Conservation (phyloP, 2,888 invertebrate genomes). For the Thelaira solivaga region DNA sequence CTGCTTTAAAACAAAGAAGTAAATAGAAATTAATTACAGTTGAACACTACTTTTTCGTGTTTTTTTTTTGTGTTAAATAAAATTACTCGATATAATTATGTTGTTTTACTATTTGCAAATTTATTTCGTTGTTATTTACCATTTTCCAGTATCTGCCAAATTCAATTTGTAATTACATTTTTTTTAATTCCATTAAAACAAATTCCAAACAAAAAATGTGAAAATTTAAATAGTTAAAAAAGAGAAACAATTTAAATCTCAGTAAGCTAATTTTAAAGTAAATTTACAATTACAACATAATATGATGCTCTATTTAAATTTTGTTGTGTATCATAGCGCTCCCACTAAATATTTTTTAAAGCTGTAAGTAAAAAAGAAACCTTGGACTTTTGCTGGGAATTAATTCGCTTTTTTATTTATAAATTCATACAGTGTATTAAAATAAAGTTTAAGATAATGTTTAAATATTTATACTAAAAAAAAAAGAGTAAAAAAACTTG, state of each 20-base stretch:
- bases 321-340: background rate
- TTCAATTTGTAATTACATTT: conserved; percentile 40
- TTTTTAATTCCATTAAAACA: conserved; percentile 14
- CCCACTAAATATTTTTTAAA: background rate
- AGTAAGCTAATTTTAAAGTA: conserved; percentile 39
- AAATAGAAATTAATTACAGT: conserved; percentile 3
- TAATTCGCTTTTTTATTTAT: background rate
- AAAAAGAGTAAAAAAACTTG: background rate
- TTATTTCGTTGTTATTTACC: background rate
- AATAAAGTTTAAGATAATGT: background rate
- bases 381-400: conserved; percentile 30
- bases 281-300: conserved; percentile 45
- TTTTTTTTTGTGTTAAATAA: conserved; percentile 10
- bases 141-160: background rate
- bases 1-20: background rate
- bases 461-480: too few species aligned
- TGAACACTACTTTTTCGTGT: background rate
- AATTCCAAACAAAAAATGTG: background rate
- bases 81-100: conserved; percentile 42
- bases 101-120: background rate
- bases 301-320: background rate
- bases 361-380: conserved; percentile 22
- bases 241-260: conserved; percentile 4
- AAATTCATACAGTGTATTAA: background rate
- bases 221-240: background rate